A percentile compares a stretch with the other conserved stretches of the same genome.
These are phyloP conservation scores for Molothrus aeneus DNA, from an alignment of 2,797 vertebrate genomes.

Conservation along the genomic window DNA sequence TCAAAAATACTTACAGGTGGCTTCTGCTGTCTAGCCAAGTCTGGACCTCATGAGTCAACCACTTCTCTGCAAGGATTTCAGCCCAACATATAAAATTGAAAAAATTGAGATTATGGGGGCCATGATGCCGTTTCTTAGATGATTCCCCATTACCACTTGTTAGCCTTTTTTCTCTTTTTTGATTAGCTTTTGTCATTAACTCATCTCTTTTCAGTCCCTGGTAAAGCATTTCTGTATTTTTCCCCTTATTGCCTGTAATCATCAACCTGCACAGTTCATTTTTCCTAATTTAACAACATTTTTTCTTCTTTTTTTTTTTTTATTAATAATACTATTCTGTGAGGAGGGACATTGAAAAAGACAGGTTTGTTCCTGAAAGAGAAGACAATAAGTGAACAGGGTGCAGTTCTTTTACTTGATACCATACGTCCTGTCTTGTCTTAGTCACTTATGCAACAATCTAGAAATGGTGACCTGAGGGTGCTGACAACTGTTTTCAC, in stretches of 20 bases:
- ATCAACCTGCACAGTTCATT: neutral
- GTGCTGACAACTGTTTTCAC: neutral
- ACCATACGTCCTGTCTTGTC: fast-evolving
- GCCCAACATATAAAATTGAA: neutral
- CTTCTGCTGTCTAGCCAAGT: neutral
- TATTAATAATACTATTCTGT: neutral
- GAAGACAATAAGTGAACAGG: neutral
- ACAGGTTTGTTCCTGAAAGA: neutral
- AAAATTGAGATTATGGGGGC: neutral
- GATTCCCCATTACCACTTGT: neutral
- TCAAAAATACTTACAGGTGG: neutral
- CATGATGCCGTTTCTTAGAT: neutral
- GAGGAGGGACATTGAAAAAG: neutral
- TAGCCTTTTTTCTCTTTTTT: neutral
- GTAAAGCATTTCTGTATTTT: neutral
- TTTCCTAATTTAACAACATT: neutral
- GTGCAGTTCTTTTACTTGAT: neutral
- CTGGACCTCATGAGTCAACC: neutral
- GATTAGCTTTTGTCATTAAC: neutral
- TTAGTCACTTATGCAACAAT: neutral
- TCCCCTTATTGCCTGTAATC: neutral
- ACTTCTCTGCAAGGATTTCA: neutral
- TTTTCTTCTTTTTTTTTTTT: neutral
- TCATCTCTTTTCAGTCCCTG: neutral
- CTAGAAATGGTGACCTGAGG: neutral